A percentile compares a stretch with the other conserved stretches of the same genome.
Evolutionary conservation across 2,888 invertebrate genomes (phyloP).

Genomic region (Eutolmus rufibarbis): DNA sequence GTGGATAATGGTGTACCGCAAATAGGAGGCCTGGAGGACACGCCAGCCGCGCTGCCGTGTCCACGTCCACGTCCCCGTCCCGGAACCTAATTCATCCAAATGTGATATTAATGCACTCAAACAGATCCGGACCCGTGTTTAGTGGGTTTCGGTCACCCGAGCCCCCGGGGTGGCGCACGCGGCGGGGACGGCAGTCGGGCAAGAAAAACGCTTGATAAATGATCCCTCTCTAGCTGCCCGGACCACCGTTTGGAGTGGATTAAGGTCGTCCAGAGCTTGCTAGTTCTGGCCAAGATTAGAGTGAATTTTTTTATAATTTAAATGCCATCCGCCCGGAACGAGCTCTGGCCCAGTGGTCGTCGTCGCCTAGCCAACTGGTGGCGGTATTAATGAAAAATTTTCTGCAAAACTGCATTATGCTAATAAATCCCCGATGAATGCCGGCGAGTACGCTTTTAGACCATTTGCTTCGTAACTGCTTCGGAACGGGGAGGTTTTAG

Average conservation of each 20-base stretch:
- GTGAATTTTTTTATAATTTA: background rate
- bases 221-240: background rate
- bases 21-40: background rate
- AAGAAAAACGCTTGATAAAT: slow-evolving; percentile 21
- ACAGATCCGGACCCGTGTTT: slow-evolving; percentile 6
- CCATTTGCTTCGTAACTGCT: background rate
- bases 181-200: background rate
- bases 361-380: background rate
- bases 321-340: background rate
- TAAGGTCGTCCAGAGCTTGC: background rate
- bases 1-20: slow-evolving; percentile 13
- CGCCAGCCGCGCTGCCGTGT: background rate
- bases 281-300: background rate
- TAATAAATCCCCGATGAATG: background rate
- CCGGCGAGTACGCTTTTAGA: background rate
- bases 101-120: slow-evolving; percentile 37
- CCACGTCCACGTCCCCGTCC: background rate
- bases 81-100: slow-evolving; percentile 7
- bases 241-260: background rate
- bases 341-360: background rate
- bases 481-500: background rate
- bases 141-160: background rate
- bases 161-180: background rate
- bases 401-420: background rate
- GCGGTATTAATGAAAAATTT: background rate